These are phyloP conservation scores for Halichoeres trimaculatus DNA, from an alignment of 2,113 vertebrate species.

Conservation along the genomic window DNA sequence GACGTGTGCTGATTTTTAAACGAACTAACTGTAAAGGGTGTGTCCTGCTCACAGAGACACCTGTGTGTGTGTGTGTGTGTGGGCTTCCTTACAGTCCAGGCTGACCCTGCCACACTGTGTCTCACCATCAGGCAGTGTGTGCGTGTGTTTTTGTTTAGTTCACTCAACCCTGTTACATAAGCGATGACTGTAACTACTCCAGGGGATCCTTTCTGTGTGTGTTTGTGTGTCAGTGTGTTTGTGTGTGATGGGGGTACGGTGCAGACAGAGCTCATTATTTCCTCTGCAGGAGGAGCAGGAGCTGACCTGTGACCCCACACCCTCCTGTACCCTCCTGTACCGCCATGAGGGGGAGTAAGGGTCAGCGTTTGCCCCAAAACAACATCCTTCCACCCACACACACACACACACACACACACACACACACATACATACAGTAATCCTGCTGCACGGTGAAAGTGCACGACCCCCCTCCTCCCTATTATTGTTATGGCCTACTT, in stretches of 20 bases:
- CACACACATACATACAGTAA: conserved; percentile 24
- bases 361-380: conserved; percentile 35
- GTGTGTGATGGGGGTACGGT: conserved; percentile 7
- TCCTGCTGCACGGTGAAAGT: conserved; percentile 54
- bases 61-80: conserved; percentile 43
- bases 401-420: neutral
- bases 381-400: conserved; percentile 24
- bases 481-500: conserved; percentile 81
- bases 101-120: conserved; percentile 39
- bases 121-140: too few relatives aligned
- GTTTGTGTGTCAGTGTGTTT: conserved; percentile 28
- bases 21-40: too few relatives aligned
- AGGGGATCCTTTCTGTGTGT: conserved; percentile 43
- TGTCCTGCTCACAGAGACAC: neutral
- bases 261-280: conserved; percentile 58
- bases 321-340: conserved; percentile 10
- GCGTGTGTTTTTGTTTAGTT: conserved; percentile 74
- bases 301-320: conserved; percentile 46
- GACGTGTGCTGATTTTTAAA: neutral
- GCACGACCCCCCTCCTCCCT: conserved; percentile 42
- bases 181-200: conserved; percentile 62
- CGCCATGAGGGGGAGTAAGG: conserved; percentile 27
- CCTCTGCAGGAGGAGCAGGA: conserved; percentile 25
- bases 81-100: conserved; percentile 18
- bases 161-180: conserved; percentile 75